phyloP scores from a whole-genome alignment of 2,888 invertebrate genomes.

The Drosophila pseudotakahashii region DNA sequence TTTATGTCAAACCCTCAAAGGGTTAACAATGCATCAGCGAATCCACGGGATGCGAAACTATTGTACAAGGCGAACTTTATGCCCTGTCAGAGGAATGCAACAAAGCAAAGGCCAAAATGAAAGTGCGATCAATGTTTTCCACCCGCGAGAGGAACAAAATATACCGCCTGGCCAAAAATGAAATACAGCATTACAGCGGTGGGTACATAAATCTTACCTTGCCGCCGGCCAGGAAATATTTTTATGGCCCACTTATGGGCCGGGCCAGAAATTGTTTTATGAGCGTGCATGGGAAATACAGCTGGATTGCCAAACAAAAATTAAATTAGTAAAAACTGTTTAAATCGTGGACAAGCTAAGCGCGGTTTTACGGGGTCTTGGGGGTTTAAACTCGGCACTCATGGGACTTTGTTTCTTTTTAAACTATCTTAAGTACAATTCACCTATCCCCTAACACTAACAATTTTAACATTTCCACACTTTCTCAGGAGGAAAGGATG shows the following conservation, averaged over 20 bases:
- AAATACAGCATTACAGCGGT: conserved; percentile 54
- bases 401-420: no score
- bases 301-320: conserved; percentile 1
- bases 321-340: conserved; percentile 5
- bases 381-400: no score
- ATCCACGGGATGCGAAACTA: conserved; percentile 1
- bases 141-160: background rate
- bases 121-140: conserved; percentile 1
- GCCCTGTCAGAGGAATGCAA: conserved; percentile 6
- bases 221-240: conserved; percentile 47
- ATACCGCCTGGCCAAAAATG: conserved; percentile 25
- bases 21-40: conserved; percentile 17
- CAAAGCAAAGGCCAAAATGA: conserved; percentile 27
- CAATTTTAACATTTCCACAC: no score
- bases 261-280: conserved; percentile 48
- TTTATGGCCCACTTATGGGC: conserved; percentile 44
- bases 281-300: conserved; percentile 17
- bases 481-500: no score
- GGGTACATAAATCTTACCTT: conserved; percentile 57
- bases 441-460: no score
- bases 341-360: no score
- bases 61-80: conserved; percentile 9
- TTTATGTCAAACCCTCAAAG: conserved; percentile 17
- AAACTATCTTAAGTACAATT: no score
- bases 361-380: no score